phyloP scores from a whole-genome alignment of 2,113 vertebrate species.

The Indicator maculatus region DNA sequence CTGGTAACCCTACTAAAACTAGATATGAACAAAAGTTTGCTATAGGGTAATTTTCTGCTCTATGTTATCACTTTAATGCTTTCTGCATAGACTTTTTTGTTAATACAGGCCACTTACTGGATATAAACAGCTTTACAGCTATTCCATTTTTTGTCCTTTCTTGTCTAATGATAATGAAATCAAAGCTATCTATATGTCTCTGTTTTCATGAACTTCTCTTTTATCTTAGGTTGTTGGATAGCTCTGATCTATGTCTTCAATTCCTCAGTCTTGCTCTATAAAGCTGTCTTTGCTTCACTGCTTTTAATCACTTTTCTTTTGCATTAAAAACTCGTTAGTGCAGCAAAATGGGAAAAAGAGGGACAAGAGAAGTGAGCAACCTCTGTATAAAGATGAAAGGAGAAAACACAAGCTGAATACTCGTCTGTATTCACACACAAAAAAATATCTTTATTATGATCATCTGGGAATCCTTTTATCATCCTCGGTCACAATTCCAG shows the following conservation, averaged over 20 bases:
- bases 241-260: slow-evolving; percentile 43
- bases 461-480: neutral
- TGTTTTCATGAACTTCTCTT: slow-evolving; percentile 32
- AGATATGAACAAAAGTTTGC: neutral
- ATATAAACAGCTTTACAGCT: neutral
- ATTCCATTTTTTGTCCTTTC: slow-evolving; percentile 6
- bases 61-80: slow-evolving; percentile 15
- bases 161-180: slow-evolving; percentile 39
- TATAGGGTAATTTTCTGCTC: slow-evolving; percentile 30
- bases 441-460: neutral
- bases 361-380: slow-evolving; percentile 46
- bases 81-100: neutral
- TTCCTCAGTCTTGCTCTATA: slow-evolving; percentile 35
- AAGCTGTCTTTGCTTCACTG: slow-evolving; percentile 63
- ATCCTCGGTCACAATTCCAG: neutral
- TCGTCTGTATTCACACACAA: slow-evolving; percentile 3
- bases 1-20: slow-evolving; percentile 24
- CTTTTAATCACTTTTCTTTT: slow-evolving; percentile 58
- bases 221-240: slow-evolving; percentile 35
- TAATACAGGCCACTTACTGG: neutral
- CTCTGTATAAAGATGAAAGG: slow-evolving; percentile 47
- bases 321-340: slow-evolving; percentile 60
- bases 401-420: slow-evolving; percentile 31
- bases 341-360: slow-evolving; percentile 44
- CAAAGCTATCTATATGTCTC: slow-evolving; percentile 7